Conservation (phyloP, 2,113 vertebrate genomes). For the Serinus canaria region DNA sequence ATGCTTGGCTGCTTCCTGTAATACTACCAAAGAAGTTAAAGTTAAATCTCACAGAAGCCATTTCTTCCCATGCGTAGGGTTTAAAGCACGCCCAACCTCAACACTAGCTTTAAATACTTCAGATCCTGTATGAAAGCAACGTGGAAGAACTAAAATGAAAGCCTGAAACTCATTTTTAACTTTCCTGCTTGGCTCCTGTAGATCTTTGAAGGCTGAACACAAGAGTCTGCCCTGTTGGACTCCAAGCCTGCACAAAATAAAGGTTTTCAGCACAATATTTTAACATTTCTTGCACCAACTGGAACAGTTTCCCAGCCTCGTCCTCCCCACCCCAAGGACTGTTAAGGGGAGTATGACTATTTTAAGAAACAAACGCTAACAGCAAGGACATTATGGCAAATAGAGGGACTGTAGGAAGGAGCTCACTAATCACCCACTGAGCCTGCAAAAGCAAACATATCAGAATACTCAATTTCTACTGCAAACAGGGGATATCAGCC, state of each 20-base stretch:
- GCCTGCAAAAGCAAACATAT: not conserved
- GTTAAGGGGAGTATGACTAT: not conserved
- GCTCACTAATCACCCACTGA: not conserved
- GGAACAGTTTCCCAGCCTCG: not conserved
- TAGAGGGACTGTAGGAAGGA: not conserved
- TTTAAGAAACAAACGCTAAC: not conserved
- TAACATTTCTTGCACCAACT: not conserved
- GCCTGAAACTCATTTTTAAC: not conserved
- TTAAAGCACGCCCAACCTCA: not conserved
- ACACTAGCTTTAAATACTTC: not conserved
- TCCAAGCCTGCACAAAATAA: not conserved
- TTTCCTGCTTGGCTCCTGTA: not conserved
- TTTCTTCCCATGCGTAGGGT: not conserved
- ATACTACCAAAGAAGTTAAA: no score
- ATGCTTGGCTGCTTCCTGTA: accelerated
- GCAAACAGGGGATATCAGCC: not conserved
- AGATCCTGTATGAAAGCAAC: not conserved
- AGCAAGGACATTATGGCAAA: not conserved
- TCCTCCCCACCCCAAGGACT: not conserved
- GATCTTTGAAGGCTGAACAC: not conserved
- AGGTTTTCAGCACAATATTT: not conserved
- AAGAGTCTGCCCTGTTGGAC: not conserved
- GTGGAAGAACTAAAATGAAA: not conserved
- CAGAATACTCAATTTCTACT: not conserved
- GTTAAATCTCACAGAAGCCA: not conserved